Conservation (phyloP, 1,140 invertebrate species). For the Drosophila grimshawi region DNA sequence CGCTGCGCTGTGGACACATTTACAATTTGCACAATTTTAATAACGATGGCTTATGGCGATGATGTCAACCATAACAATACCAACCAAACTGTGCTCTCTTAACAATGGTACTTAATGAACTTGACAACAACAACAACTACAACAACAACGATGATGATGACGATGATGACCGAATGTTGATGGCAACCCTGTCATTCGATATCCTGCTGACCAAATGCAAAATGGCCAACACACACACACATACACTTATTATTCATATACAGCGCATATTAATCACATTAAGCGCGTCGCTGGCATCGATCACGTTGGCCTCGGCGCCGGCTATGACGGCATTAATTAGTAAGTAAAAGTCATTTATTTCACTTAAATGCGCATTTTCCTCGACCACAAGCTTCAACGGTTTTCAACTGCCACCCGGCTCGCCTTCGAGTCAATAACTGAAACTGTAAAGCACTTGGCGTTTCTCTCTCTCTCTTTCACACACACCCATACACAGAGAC, state of each 20-base stretch:
- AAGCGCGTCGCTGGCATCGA: conserved; percentile 93
- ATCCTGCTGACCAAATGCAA: conserved; percentile 53
- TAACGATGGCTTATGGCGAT: conserved; percentile 68
- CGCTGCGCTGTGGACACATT: conserved; percentile 56
- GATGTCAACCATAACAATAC: conserved; percentile 45
- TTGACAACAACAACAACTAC: conserved; percentile 49
- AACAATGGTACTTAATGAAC: conserved; percentile 79
- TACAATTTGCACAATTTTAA: conserved; percentile 74
- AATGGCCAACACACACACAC: conserved; percentile 24
- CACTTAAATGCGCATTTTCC: conserved; percentile 76
- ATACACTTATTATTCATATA: conserved; percentile 13
- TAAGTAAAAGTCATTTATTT: conserved; percentile 87
- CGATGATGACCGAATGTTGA: conserved; percentile 1
- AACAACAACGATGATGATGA: conserved; percentile 8
- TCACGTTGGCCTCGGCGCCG: conserved; percentile 94
- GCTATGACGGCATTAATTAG: conserved; percentile 96
- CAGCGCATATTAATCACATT: conserved; percentile 97
- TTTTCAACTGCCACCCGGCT: background rate
- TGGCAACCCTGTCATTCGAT: conserved; percentile 42
- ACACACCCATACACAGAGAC: background rate
- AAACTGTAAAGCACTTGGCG: conserved; percentile 1
- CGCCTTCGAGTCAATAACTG: no score
- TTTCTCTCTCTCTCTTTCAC: background rate
- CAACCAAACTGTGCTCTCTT: conserved; percentile 42
- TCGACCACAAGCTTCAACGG: conserved; percentile 37